Evolutionary conservation across 2,113 vertebrate genomes (phyloP).

Genomic region (Oreochromis spilurus): DNA sequence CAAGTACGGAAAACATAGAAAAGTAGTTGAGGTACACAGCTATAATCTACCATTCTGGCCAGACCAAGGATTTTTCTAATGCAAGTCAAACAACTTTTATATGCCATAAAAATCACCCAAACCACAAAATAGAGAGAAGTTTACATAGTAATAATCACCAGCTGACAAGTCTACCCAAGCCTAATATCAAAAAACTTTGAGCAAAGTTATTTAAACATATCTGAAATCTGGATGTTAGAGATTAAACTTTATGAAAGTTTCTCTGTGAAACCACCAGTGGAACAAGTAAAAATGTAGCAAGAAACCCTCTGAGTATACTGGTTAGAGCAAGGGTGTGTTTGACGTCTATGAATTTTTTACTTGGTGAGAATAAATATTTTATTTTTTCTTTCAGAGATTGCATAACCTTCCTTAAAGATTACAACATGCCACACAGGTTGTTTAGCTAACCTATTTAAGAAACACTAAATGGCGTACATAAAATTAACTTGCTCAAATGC

Average conservation of each 20-base stretch:
- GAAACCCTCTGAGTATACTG: not conserved
- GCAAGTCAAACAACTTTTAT: not conserved
- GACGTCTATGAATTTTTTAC: not conserved
- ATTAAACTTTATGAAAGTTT: not conserved
- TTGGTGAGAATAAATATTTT: not conserved
- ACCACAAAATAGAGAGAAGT: not conserved
- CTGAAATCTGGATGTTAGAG: not conserved
- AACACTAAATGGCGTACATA: not conserved
- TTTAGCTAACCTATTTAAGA: not conserved
- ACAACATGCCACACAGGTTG: not conserved
- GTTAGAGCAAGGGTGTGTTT: not conserved
- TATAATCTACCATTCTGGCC: not conserved
- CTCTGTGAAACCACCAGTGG: not conserved
- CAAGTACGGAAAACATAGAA: not conserved
- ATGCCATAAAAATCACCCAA: not conserved
- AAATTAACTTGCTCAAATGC: not conserved
- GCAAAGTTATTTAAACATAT: not conserved
- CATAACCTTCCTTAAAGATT: not conserved
- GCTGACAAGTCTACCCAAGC: not conserved
- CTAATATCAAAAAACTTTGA: fast-evolving
- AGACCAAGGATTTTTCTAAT: not conserved
- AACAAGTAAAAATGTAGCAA: not conserved
- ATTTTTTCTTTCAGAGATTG: not conserved
- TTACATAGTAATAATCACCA: not conserved
- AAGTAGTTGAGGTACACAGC: fast-evolving